Evolutionary conservation across 2,113 vertebrate genomes (phyloP).

Genomic region (Cyanoliseus patagonus): DNA sequence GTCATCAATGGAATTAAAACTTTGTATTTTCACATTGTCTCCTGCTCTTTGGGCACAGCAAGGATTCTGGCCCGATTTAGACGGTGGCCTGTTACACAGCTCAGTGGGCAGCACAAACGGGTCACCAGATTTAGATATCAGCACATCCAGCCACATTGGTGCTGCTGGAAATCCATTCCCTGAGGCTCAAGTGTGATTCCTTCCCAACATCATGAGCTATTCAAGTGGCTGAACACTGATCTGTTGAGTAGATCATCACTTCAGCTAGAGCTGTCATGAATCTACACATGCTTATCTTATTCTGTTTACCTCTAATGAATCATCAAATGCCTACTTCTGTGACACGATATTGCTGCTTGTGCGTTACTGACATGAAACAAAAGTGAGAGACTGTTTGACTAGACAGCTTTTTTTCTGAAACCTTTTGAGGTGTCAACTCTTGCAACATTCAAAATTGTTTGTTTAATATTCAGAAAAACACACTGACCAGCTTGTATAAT

Average conservation of each 20-base stretch:
- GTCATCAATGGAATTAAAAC: neutral
- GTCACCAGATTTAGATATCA: neutral
- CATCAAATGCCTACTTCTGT: neutral
- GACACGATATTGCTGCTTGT: neutral
- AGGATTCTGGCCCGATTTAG: neutral
- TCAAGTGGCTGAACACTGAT: neutral
- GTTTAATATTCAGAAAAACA: neutral
- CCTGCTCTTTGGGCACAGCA: neutral
- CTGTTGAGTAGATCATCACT: neutral
- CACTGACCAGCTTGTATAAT: neutral
- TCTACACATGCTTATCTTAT: neutral
- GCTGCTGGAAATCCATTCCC: neutral
- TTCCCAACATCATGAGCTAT: neutral
- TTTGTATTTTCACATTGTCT: neutral
- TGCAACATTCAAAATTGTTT: neutral
- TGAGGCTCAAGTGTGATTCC: fast-evolving
- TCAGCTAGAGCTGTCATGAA: neutral
- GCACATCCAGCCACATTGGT: fast-evolving
- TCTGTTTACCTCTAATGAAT: fast-evolving
- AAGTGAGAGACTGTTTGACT: neutral
- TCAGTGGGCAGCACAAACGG: fast-evolving
- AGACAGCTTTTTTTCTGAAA: neutral
- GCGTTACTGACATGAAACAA: neutral
- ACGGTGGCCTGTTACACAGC: neutral
- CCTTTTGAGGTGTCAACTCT: neutral